Percentiles rank a stretch among this genome's conserved stretches.
Evolutionary conservation across 2,797 vertebrate species (phyloP).

Genomic region (Bucorvus abyssinicus): DNA sequence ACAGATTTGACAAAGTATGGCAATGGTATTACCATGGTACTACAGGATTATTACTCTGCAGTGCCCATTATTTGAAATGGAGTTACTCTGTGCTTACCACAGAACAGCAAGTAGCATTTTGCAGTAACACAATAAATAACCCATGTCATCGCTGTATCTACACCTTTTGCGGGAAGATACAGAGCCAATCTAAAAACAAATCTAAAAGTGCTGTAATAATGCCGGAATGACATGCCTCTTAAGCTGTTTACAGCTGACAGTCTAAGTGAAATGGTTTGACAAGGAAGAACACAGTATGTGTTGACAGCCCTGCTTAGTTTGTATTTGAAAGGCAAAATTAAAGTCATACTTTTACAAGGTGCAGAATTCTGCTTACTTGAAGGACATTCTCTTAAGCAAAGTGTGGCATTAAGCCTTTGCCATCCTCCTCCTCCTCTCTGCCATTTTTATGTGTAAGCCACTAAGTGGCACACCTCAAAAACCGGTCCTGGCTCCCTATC

Average conservation of each 20-base stretch:
- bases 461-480: conserved; percentile 56
- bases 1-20: neutral
- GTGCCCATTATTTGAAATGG: conserved; percentile 38
- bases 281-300: conserved; percentile 58
- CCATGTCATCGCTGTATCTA: conserved; percentile 60
- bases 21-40: conserved; percentile 25
- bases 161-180: conserved; percentile 57
- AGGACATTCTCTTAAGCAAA: conserved; percentile 61
- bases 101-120: conserved; percentile 54
- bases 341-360: conserved; percentile 69
- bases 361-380: conserved; percentile 44
- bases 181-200: conserved; percentile 69
- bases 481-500: conserved; percentile 8
- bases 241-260: conserved; percentile 74
- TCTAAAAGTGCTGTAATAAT: conserved; percentile 71
- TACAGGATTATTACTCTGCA: conserved; percentile 36
- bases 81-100: conserved; percentile 52
- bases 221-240: conserved; percentile 68
- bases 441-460: conserved; percentile 15
- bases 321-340: conserved; percentile 72
- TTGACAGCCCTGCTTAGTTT: conserved; percentile 64
- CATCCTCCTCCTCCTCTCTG: conserved; percentile 37
- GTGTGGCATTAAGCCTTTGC: conserved; percentile 15
- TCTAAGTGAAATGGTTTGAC: conserved; percentile 63
- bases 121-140: conserved; percentile 70